Evolutionary conservation across 1,140 invertebrate genomes (phyloP), one percentile per base, ranked within the genome.

Genomic region (Anthonomus grandis): DNA sequence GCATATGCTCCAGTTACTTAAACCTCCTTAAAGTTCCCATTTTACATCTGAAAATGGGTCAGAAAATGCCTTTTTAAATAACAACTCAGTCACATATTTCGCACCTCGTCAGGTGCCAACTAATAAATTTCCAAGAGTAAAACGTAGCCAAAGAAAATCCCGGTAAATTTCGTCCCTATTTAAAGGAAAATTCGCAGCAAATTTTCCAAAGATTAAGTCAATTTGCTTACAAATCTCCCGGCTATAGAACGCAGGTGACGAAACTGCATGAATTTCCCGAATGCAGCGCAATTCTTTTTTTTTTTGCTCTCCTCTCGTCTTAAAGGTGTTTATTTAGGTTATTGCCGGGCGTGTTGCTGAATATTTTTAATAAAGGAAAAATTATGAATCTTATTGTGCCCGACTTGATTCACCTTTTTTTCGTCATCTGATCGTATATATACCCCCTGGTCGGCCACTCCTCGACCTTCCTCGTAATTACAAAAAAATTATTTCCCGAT

Each of bases 151-250:
- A 54, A 27, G 51, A 45, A 54, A 54, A 46, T 44, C 42, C 41
- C 12, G 42, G 47, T 31, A 56, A 56, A 27, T 56, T 56, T 23
- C n/a, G n/a, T 18, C 37, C 54, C 49, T 56, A 56, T 56, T 56
- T 56, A 56, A 56, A 56, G 54, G 45, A 47, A 49, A 61, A 61
- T 57, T 61, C 49, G 50, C 53, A 50, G 53, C 48, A 48, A 57
- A 56, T 57, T 61, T 61, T 58, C 56, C 48, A 56, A 52, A 56
- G 46, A 61, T 61, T 61, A 61, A 57, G 47, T 61, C 59, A 61
- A 61, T 61, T 61, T 61, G 48, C 48, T 61, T 61, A 54, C 44
- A 61, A 61, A 61, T 57, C 59, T 61, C n/a, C n/a, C 22, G 49
- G 53, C 47, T 27, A 57, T 57, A 52, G 47, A 47, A 46, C 45